Evolutionary conservation across 2,113 vertebrate species (phyloP).

Genomic region (Henicopernis longicauda): DNA sequence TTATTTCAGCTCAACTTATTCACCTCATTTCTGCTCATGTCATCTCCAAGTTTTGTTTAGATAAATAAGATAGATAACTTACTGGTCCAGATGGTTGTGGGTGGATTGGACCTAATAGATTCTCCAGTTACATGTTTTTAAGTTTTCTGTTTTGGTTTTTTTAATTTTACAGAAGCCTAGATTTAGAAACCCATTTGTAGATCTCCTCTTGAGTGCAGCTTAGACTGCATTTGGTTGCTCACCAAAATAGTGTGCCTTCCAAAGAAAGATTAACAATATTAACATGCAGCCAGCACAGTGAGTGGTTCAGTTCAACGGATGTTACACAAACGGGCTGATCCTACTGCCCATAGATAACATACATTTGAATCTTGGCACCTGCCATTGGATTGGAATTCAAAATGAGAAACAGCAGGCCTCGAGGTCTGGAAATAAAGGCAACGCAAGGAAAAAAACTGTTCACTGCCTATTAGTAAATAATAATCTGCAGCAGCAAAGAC

Average conservation of each 20-base stretch:
- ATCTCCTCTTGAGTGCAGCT: slow-evolving; percentile 29
- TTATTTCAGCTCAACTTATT: slow-evolving; percentile 13
- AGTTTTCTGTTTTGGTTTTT: background rate
- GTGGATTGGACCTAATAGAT: slow-evolving; percentile 44
- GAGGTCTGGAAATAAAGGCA: slow-evolving; percentile 42
- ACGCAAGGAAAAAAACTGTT: background rate
- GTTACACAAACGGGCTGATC: background rate
- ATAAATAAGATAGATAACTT: slow-evolving; percentile 10
- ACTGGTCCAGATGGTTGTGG: slow-evolving; percentile 42
- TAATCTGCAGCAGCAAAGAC: slow-evolving; percentile 42
- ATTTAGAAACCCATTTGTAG: slow-evolving; percentile 53
- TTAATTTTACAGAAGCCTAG: slow-evolving; percentile 25
- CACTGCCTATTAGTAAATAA: slow-evolving; percentile 39
- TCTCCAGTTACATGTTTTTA: slow-evolving; percentile 15
- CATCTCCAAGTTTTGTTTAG: slow-evolving; percentile 38
- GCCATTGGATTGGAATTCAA: slow-evolving; percentile 39
- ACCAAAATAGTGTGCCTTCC: slow-evolving; percentile 45
- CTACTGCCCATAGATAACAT: background rate
- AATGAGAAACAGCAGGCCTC: slow-evolving; percentile 50
- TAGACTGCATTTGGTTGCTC: slow-evolving; percentile 27
- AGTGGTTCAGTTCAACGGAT: slow-evolving; percentile 3
- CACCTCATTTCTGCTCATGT: slow-evolving; percentile 24
- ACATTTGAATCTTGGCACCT: slow-evolving; percentile 49
- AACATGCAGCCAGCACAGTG: slow-evolving; percentile 27
- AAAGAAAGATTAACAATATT: slow-evolving; percentile 48